A percentile compares a stretch with the other conserved stretches of the same genome.
Evolutionary conservation across 1,140 invertebrate species (phyloP).

Genomic region (Bombus sylvicola): DNA sequence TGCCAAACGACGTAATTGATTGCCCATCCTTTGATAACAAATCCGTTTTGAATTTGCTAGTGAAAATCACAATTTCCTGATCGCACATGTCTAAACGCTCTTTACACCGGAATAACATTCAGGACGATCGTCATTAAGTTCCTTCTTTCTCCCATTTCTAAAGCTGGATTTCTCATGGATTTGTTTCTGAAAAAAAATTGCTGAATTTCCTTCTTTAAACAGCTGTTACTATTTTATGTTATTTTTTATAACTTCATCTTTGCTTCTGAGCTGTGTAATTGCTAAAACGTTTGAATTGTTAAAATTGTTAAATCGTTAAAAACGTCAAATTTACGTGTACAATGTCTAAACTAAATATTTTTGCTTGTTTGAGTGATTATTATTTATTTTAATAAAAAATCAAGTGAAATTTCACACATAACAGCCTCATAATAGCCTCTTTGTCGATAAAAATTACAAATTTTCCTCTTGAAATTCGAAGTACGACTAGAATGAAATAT

Average conservation of each 20-base stretch:
- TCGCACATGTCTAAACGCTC: not conserved
- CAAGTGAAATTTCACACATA: not conserved
- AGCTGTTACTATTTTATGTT: not conserved
- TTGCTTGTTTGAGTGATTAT: too few relatives aligned
- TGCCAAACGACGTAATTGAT: conserved; percentile 40
- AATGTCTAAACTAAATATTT: too few relatives aligned
- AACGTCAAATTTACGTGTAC: too few relatives aligned
- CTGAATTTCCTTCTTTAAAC: not conserved
- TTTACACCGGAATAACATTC: too few relatives aligned
- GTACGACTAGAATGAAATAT: not conserved
- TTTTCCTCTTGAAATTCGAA: not conserved
- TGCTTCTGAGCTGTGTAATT: too few relatives aligned
- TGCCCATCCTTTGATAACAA: conserved; percentile 31
- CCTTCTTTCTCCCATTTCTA: too few relatives aligned
- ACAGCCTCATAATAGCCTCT: too few relatives aligned
- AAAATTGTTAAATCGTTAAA: too few relatives aligned
- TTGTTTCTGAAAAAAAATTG: not conserved
- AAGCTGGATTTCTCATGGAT: not conserved
- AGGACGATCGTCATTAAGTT: not conserved
- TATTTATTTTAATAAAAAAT: not conserved
- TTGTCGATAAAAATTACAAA: not conserved
- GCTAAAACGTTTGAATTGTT: too few relatives aligned
- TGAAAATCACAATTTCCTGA: conserved; percentile 6
- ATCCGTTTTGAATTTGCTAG: conserved; percentile 23
- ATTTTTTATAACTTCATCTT: not conserved